These are phyloP conservation scores for Mylabris phalerata DNA, from an alignment of 1,140 invertebrate genomes.

Conservation along the genomic window DNA sequence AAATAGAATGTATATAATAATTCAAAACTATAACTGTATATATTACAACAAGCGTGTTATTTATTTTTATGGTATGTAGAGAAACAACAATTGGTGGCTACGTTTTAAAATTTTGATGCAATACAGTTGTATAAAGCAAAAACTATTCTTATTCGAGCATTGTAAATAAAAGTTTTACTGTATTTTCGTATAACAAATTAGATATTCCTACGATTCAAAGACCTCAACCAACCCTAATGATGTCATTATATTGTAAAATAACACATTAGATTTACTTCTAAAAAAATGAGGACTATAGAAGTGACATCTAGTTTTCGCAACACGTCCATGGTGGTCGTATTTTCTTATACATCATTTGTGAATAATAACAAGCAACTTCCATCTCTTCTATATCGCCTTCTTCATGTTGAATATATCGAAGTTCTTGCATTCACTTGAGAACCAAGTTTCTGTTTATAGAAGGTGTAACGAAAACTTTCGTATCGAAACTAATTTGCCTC, in stretches of 20 bases:
- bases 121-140: too few relatives aligned
- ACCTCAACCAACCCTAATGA: too few relatives aligned
- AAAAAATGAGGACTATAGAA: constrained; percentile 12
- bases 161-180: too few relatives aligned
- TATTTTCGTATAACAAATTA: too few relatives aligned
- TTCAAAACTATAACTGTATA: background rate
- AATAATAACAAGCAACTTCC: constrained; percentile 21
- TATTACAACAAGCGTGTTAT: too few relatives aligned
- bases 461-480: constrained; percentile 9
- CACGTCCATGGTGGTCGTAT: constrained; percentile 15
- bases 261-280: background rate
- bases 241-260: too few relatives aligned
- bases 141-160: too few relatives aligned
- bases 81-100: too few relatives aligned
- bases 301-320: constrained; percentile 21
- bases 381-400: background rate
- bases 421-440: background rate
- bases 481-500: constrained; percentile 6
- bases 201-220: too few relatives aligned
- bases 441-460: constrained; percentile 6
- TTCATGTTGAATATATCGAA: constrained; percentile 8
- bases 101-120: too few relatives aligned
- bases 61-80: too few relatives aligned
- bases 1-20: constrained; percentile 7
- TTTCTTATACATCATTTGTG: constrained; percentile 9